A percentile compares a stretch with the other conserved stretches of the same genome.
Conservation (phyloP, 2,797 vertebrate genomes). For the Cercopithecus mitis region DNA sequence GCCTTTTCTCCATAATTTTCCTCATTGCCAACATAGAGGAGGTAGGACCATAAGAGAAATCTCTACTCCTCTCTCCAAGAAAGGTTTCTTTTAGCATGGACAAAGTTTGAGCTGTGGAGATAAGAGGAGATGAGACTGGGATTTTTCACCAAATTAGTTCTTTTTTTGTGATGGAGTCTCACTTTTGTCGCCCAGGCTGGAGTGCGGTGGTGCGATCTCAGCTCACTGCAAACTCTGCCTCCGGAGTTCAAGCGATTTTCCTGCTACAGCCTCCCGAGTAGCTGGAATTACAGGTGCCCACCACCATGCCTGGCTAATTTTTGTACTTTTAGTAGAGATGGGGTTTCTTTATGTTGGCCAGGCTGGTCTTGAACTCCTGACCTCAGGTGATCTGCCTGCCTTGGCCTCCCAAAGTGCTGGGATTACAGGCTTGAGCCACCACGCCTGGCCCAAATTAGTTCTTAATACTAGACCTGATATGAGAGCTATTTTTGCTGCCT, state of each 20-base stretch:
- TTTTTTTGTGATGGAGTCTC: neutral
- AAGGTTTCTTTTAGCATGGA: neutral
- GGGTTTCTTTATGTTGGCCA: neutral
- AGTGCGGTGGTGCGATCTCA: accelerated
- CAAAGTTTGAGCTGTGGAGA: neutral
- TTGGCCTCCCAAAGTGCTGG: neutral
- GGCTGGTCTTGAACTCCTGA: neutral
- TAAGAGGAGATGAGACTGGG: neutral
- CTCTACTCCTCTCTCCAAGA: too few species aligned
- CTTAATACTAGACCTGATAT: neutral
- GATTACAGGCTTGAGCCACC: neutral
- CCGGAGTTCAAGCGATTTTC: neutral
- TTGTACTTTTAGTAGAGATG: neutral
- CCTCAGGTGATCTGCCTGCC: neutral
- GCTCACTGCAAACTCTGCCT: neutral
- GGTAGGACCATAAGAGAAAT: neutral
- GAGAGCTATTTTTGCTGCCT: neutral
- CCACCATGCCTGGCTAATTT: neutral
- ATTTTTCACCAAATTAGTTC: neutral
- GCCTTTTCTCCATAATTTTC: neutral
- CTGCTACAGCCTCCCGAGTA: neutral
- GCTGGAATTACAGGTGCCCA: neutral
- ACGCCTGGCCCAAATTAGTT: neutral
- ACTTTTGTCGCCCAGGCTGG: accelerated
- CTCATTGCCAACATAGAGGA: neutral